Base-by-base conservation (phyloP, 2,888 invertebrate genomes). In the Heterodera filipjevi region DNA sequence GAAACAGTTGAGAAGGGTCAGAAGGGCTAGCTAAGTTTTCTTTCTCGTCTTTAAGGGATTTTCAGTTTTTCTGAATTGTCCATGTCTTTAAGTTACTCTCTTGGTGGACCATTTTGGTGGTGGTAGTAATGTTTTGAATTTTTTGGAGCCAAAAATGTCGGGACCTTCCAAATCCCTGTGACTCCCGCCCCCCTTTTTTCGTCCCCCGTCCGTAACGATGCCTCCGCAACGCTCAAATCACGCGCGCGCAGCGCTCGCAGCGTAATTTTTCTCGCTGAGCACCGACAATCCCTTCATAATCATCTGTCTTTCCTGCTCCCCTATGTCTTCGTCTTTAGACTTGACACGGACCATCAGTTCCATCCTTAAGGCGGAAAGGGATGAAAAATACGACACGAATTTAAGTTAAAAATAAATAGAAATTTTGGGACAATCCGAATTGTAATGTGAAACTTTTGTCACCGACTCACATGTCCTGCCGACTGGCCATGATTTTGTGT, bases 201-300 rank as follows among this genome's bases (percentile, higher is more conserved):
- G 14, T 16, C 49, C 49, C 49, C 19, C 49, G 12, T 8, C 16
- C 81, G 44, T 64, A n/a, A 86, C 85, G 81, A 80, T 70, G 81
- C 78, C 81, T 85, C 83, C 3, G 82, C 71, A 22, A 85, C 71
- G 64, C 77, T 81, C 80, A 86, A 79, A 66, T 86, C 84, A 80
- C 80, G 68, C 84, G 81, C 16, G 77, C 77, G 70, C 86, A 86
- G 30, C 82, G 83, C 5, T 66, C 66, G 70, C 86, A 86, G 32
- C 66, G 59, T 27, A 77, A 75, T 16, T 49, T 32, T 16, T 82
- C 10, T 78, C 70, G 68, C 78, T 80, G 1, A 84, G 59, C 22
- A 80, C 80, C 71, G 82, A 30, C 71, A 79, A 79, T 2, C 83
- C 84, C 14, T 83, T 77, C 35, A 81, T 81, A 46, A 84, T 81